Evolutionary conservation across 2,888 invertebrate species (phyloP).

Genomic region (Harpagoxenus sublaevis): DNA sequence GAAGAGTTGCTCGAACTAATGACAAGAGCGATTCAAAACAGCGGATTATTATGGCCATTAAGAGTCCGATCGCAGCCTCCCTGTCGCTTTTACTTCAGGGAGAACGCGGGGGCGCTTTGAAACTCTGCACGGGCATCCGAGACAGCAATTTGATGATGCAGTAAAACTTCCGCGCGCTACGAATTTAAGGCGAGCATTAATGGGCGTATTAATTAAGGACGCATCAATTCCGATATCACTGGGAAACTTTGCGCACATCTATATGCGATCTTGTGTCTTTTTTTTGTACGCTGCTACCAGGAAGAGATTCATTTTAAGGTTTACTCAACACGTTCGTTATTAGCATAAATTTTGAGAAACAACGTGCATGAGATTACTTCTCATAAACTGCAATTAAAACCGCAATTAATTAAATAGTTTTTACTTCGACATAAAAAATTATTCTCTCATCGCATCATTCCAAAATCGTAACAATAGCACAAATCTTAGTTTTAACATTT

Average conservation of each 20-base stretch:
- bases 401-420: conserved; percentile 8
- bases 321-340: background rate
- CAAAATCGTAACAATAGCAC: background rate
- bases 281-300: background rate
- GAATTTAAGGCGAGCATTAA: conserved; percentile 58
- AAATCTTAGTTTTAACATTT: background rate
- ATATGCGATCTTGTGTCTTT: conserved; percentile 11
- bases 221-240: conserved; percentile 32
- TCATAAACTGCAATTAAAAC: background rate
- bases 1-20: conserved; percentile 66
- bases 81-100: conserved; percentile 36
- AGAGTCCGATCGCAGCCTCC: conserved; percentile 56
- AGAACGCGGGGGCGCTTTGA: conserved; percentile 55
- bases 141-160: conserved; percentile 60
- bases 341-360: background rate
- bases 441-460: background rate
- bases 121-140: conserved; percentile 49
- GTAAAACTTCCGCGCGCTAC: conserved; percentile 59
- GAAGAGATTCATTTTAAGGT: background rate
- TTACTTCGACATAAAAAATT: background rate
- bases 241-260: conserved; percentile 18
- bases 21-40: conserved; percentile 68
- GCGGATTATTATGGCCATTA: conserved; percentile 68
- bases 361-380: background rate
- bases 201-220: conserved; percentile 48